Evolutionary conservation across 2,888 invertebrate species (phyloP), one percentile per base, ranked within the genome.

Genomic region (Tromatobia lineatoria): DNA sequence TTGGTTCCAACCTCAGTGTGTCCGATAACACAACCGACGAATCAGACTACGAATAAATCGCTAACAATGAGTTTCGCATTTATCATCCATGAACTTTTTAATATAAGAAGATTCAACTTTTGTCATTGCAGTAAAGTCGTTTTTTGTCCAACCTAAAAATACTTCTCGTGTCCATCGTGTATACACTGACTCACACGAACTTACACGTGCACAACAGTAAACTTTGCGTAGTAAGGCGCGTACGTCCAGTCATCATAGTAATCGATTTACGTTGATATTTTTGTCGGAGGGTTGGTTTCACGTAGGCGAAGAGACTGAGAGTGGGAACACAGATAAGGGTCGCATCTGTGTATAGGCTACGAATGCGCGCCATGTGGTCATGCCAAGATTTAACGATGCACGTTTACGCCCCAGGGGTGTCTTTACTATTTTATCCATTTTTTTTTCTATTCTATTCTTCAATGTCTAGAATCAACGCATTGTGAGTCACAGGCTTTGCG

Each of bases 301-400:
- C 20, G 73, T 7, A 13, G 47, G 45, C 47, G 47, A 38, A 38
- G 38, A 47, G 15, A 29, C 29, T 8, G 18, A 29, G 47, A 25
- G 47, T 20, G 38, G 15, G n/a, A 70, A 29, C 23, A 52, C 3
- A 20, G 57, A 47, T 78, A 66, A 59, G 84, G 73, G 67, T 18
- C 38, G 18, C 23, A 42, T 67, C 54, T 75, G 25, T 67, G 52
- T 52, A 57, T 47, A 57, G 23, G 50, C 76, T 42, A 50, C 74
- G 64, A 80, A 78, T 70, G 64, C 59, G 74, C 80, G 81, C 80
- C 84, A 84, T 84, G 84, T 84, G 84, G 81, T 54, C 73, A 23
- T 0, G 69, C 74, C 70, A 85, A 81, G 83, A 85, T 79, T 81
- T 80, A 77, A 86, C 81, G 84, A 81, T 76, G 67, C 54, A 42